phyloP scores from a whole-genome alignment of 30 jellyfish, hydroid and myxozoan genomes.

The Haliclystus octoradiatus region DNA sequence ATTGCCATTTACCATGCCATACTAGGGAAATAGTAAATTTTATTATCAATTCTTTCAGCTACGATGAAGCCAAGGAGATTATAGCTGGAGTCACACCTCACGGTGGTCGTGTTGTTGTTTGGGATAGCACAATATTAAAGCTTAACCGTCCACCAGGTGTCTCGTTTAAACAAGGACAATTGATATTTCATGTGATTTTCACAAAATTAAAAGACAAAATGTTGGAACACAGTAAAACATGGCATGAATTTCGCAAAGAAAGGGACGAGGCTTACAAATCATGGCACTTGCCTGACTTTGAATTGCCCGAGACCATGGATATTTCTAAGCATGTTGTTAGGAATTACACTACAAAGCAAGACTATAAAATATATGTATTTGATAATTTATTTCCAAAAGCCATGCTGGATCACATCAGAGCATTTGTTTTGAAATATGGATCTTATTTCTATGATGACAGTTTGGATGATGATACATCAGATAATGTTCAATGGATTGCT shows the following conservation, averaged over 20 bases:
- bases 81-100: conserved; percentile 79
- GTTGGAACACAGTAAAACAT: conserved; percentile 39
- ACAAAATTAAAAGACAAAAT: conserved; percentile 47
- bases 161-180: conserved; percentile 60
- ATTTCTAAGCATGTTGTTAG: conserved; percentile 45
- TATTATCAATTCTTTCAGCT: no score
- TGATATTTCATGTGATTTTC: conserved; percentile 47
- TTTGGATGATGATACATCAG: conserved; percentile 57
- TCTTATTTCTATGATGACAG: conserved; percentile 70
- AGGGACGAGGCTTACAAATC: conserved; percentile 34
- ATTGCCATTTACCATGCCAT: no score
- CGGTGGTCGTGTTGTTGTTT: conserved; percentile 77
- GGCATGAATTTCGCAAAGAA: conserved; percentile 44
- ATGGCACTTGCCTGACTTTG: conserved; percentile 62
- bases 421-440: conserved; percentile 72
- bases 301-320: conserved; percentile 25
- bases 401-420: conserved; percentile 66
- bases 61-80: conserved; percentile 57
- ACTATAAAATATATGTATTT: conserved; percentile 50
- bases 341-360: conserved; percentile 49
- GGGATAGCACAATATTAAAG: conserved; percentile 73
- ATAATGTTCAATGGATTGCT: conserved; percentile 94
- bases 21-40: no score
- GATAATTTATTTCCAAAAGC: conserved; percentile 71
- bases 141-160: conserved; percentile 90